Base-by-base conservation (phyloP, 2,113 vertebrate species). In the Gallinago media region DNA sequence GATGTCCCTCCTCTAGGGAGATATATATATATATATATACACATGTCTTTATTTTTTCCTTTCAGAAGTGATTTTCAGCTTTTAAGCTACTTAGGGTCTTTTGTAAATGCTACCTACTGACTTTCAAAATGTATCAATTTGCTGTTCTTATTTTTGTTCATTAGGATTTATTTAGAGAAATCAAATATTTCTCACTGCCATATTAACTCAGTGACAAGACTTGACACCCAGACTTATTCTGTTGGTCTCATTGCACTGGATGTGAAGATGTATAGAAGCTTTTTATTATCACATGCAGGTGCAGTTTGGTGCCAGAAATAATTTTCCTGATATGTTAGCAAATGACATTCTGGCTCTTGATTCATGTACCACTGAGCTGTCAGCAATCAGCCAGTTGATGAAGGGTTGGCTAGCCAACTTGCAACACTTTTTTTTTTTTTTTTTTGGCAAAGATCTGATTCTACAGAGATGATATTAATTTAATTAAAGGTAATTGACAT, bases 401-500 rank as follows among this genome's bases (percentile, higher is more conserved):
- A 98, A 92, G 59, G 82, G 58, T 81, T 97, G 95, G 83, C 56
- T 76, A 95, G 66, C n/a, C 77, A 96, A 42, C 61, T 92, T 70
- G 74, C 55, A 91, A 77, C 47, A 77, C 5, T 88, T 85, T 27
- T 94, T 65, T 85, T 77, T 56, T 93, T 68, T 87, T 78, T 59
- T 93, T 96, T 94, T 80, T 97, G 94, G 96, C 95, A 97, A 94
- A 93, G 65, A 86, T 87, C 19, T 92, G 42, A 67, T 95, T 97
- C 74, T 66, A 62, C 91, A 92, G 79, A 96, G 55, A 89, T 96
- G 9, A 88, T 97, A 97, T 85, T 94, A 34, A 96, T 97, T 98
- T 97, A 97, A 98, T 97, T 97, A 96, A 96, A 96, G 70, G 59
- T 96, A 97, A 95, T 79, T 97, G 95, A 88, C 71, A 96, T 72